These are phyloP conservation scores for Mythimna loreyi DNA, from an alignment of 2,888 invertebrate genomes.

Conservation along the genomic window DNA sequence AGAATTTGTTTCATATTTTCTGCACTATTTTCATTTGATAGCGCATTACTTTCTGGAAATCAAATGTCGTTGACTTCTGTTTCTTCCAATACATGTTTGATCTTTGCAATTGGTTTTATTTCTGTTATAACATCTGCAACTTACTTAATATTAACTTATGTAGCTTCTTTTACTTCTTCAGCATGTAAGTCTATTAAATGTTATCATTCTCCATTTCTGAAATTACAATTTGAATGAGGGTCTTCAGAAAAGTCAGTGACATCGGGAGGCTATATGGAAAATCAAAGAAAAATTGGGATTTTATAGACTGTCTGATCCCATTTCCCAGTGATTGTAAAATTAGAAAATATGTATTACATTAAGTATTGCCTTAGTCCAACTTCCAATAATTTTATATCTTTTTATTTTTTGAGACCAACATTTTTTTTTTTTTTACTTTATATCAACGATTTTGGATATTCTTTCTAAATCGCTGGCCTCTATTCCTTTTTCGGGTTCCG, in stretches of 20 bases:
- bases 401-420: too few relatives aligned
- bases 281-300: too few relatives aligned
- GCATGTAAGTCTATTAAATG: background rate
- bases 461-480: too few relatives aligned
- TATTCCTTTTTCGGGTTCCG: too few relatives aligned
- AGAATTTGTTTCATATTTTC: constrained; percentile 1
- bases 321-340: too few relatives aligned
- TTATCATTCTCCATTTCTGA: background rate
- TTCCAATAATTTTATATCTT: too few relatives aligned
- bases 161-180: constrained; percentile 5
- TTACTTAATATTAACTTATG: background rate
- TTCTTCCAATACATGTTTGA: background rate
- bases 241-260: background rate
- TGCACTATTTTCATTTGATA: background rate
- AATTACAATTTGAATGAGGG: background rate
- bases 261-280: too few relatives aligned
- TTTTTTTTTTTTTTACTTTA: too few relatives aligned
- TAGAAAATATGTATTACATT: too few relatives aligned
- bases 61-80: background rate
- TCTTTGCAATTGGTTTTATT: constrained; percentile 2
- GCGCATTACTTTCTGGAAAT: background rate
- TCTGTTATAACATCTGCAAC: background rate
- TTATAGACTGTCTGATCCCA: too few relatives aligned
- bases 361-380: too few relatives aligned
- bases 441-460: too few relatives aligned